These are phyloP conservation scores for Drosophila orena DNA, from an alignment of 1,140 invertebrate species.

Conservation along the genomic window DNA sequence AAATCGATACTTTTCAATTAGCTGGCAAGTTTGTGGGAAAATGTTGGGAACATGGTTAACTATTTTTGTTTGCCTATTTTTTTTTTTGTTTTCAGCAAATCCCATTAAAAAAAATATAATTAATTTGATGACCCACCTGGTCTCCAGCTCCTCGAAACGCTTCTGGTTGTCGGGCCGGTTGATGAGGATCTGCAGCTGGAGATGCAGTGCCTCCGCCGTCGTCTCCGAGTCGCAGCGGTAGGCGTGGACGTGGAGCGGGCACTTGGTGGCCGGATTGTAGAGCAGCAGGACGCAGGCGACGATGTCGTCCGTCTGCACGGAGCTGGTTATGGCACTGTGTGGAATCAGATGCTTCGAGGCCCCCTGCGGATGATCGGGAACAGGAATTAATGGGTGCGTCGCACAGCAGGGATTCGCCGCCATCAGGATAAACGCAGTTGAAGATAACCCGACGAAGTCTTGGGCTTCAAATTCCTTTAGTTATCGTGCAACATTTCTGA, in stretches of 20 bases:
- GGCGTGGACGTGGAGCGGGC: slow-evolving; percentile 95
- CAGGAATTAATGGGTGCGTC: background rate
- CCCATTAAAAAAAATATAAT: no score
- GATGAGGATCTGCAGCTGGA: slow-evolving; percentile 93
- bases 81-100: no score
- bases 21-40: no score
- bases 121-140: slow-evolving; percentile 66
- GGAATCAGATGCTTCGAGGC: slow-evolving; percentile 97
- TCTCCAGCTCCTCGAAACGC: slow-evolving; percentile 92
- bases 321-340: slow-evolving; percentile 95
- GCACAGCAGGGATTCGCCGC: background rate
- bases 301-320: slow-evolving; percentile 93
- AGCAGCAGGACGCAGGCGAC: slow-evolving; percentile 95
- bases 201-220: slow-evolving; percentile 93
- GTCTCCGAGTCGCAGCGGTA: slow-evolving; percentile 97
- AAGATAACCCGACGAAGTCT: background rate
- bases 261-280: slow-evolving; percentile 95
- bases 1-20: background rate
- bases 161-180: slow-evolving; percentile 94
- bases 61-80: background rate
- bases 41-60: no score
- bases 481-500: no score
- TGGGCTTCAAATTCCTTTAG: no score
- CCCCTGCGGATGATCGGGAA: slow-evolving; percentile 83
- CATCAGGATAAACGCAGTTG: background rate